Conservation (phyloP, 2,113 vertebrate species). For the Scortum barcoo region DNA sequence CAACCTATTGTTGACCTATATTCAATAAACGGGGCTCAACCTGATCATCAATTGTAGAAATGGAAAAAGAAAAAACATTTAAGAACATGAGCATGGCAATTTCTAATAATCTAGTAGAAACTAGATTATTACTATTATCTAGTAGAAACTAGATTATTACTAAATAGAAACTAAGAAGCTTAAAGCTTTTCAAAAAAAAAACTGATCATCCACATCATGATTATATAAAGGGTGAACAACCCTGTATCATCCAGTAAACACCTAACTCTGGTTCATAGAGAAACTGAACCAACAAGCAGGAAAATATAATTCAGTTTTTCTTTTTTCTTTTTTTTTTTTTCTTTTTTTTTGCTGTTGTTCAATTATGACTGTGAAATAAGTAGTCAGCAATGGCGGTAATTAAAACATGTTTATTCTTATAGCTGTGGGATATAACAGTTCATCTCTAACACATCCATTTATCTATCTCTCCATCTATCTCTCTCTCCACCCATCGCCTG, state of each 20-base stretch:
- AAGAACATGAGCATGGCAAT: neutral
- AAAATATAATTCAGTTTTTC: neutral
- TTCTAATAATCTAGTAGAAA: neutral
- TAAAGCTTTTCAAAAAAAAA: too few relatives aligned
- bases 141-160: too few relatives aligned
- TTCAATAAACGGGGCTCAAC: neutral
- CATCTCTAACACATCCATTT: neutral
- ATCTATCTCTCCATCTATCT: neutral
- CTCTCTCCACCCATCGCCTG: conserved; percentile 12
- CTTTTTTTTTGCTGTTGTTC: too few relatives aligned
- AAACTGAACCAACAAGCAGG: neutral
- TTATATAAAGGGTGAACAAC: neutral
- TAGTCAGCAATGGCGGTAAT: neutral
- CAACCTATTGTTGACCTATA: neutral
- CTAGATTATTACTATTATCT: too few relatives aligned
- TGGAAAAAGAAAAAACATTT: neutral
- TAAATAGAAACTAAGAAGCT: too few relatives aligned
- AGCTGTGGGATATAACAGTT: neutral
- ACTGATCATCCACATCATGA: too few relatives aligned
- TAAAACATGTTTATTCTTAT: neutral
- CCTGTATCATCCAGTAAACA: conserved; percentile 1
- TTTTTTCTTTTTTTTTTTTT: too few relatives aligned
- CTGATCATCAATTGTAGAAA: neutral
- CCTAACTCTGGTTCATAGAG: neutral
- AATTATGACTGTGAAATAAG: neutral